These are phyloP conservation scores for Silurus meridionalis DNA, from an alignment of 2,113 vertebrate genomes.

Conservation along the genomic window DNA sequence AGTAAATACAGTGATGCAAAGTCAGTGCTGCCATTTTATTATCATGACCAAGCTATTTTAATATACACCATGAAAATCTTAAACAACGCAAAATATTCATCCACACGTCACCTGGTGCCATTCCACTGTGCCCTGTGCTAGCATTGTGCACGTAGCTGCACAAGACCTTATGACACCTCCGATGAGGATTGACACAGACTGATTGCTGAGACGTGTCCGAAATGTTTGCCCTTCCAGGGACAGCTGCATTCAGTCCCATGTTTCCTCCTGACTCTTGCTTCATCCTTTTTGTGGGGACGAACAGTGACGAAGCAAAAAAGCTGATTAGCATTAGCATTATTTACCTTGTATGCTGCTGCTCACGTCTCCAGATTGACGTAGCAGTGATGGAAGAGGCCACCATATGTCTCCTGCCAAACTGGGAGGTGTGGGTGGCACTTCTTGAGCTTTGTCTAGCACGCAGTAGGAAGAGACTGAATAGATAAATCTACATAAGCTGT, in stretches of 20 bases:
- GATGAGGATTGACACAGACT: conserved; percentile 23
- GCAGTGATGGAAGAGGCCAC: conserved; percentile 42
- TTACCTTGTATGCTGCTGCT: not conserved
- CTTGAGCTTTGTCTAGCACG: conserved; percentile 12
- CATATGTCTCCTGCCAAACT: not conserved
- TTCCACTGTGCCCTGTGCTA: not conserved
- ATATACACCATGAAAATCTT: not conserved
- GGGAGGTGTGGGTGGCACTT: conserved; percentile 5
- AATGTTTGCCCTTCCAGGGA: conserved; percentile 16
- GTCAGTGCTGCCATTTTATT: not conserved
- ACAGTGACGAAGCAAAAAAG: conserved; percentile 16
- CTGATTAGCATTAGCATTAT: conserved; percentile 10
- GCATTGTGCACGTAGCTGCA: not conserved
- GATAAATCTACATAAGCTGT: conserved; percentile 41
- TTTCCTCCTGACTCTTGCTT: not conserved
- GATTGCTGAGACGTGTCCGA: conserved; percentile 19
- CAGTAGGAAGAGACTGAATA: conserved; percentile 27
- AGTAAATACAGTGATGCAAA: not conserved
- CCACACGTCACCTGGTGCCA: not conserved
- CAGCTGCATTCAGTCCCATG: conserved; percentile 23
- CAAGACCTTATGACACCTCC: conserved; percentile 33
- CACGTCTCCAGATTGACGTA: conserved; percentile 27
- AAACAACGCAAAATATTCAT: not conserved
- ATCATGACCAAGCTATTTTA: not conserved
- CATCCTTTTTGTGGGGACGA: not conserved